These are phyloP conservation scores for Aricia artaxerxes DNA, from an alignment of 2,888 invertebrate species.

Conservation along the genomic window DNA sequence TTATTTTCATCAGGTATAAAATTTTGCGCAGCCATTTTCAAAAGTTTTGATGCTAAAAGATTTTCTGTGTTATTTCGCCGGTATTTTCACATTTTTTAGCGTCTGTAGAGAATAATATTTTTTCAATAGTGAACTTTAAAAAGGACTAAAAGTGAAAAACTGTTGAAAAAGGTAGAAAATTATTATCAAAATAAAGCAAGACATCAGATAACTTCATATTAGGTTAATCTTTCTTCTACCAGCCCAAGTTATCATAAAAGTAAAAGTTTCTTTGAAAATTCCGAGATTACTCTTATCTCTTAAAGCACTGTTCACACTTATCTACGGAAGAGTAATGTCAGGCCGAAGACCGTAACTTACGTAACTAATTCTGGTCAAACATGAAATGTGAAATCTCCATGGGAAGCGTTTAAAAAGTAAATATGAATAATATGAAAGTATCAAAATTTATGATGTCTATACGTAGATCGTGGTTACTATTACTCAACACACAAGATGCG, in stretches of 20 bases:
- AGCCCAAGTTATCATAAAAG: conserved; percentile 9
- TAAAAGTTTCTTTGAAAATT: conserved; percentile 8
- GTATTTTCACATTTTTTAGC: neutral
- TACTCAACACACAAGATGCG: neutral
- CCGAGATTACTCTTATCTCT: conserved; percentile 26
- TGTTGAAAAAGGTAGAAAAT: neutral
- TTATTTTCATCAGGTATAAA: conserved; percentile 18
- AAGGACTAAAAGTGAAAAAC: neutral
- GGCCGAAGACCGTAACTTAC: neutral
- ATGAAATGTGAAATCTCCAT: conserved; percentile 9
- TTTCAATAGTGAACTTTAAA: neutral
- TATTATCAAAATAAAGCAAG: neutral
- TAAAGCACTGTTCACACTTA: neutral
- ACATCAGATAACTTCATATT: neutral
- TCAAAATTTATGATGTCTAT: conserved; percentile 1
- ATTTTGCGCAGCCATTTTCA: conserved; percentile 6
- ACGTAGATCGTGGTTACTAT: neutral
- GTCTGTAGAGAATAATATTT: neutral
- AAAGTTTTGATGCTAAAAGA: neutral
- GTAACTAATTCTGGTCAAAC: conserved; percentile 13
- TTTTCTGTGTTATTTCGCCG: neutral
- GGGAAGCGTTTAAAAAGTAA: neutral
- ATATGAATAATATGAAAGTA: conserved; percentile 25
- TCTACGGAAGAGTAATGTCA: neutral
- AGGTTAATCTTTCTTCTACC: neutral